Percentiles rank a stretch among this genome's conserved stretches.
phyloP scores from a whole-genome alignment of 2,797 vertebrate species.

The Pagetopsis macropterus region DNA sequence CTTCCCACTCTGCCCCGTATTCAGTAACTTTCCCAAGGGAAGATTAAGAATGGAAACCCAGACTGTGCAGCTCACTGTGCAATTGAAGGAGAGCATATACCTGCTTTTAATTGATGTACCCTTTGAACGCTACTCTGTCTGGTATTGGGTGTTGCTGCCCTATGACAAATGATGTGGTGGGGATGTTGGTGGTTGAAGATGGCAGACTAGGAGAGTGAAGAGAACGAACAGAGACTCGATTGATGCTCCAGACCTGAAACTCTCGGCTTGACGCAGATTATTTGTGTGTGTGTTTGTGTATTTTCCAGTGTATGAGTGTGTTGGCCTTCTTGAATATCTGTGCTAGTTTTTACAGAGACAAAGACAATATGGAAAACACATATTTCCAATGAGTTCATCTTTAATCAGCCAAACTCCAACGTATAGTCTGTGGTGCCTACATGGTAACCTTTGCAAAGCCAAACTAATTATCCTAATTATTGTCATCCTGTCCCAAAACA shows the following conservation, averaged over 20 bases:
- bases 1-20: constrained; percentile 25
- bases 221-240: constrained; percentile 61
- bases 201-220: constrained; percentile 53
- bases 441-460: background rate
- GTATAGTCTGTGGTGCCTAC: background rate
- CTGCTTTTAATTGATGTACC: constrained; percentile 29
- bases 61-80: background rate
- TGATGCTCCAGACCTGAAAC: constrained; percentile 54
- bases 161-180: constrained; percentile 62
- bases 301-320: constrained; percentile 35
- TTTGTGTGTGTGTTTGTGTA: constrained; percentile 35
- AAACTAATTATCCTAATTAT: constrained; percentile 7
- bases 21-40: constrained; percentile 32
- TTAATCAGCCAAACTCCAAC: background rate
- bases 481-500: constrained; percentile 1
- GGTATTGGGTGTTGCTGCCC: constrained; percentile 33
- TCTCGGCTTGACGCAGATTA: constrained; percentile 40
- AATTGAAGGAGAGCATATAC: constrained; percentile 16
- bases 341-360: constrained; percentile 21
- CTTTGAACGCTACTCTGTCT: constrained; percentile 43
- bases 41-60: constrained; percentile 20
- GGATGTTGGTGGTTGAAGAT: constrained; percentile 63
- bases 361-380: constrained; percentile 46
- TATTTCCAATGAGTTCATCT: background rate
- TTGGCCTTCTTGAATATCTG: constrained; percentile 18